Evolutionary conservation across 1,140 invertebrate species (phyloP), one percentile per base, ranked within the genome.

Genomic region (Zaprionus lachaisei): DNA sequence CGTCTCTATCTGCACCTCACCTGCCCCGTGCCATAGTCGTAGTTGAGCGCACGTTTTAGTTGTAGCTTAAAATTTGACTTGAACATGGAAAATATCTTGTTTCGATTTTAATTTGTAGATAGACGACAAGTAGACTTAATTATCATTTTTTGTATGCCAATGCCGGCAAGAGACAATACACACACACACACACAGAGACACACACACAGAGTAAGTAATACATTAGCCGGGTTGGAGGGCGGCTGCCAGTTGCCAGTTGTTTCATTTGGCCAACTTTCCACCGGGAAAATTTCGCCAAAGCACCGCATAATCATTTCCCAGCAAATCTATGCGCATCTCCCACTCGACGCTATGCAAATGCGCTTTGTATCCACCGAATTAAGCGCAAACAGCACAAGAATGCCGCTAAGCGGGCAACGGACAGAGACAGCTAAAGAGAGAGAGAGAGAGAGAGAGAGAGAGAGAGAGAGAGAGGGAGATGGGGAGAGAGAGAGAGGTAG

Each of bases 41-140:
- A 72, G 78, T 77, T 63, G 70, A 70, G 81, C 80, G 81, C 89
- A 91, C 89, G 89, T 91, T 91, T 91, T 91, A 64, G 84, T 89
- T 91, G 89, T 91, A 81, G 79, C 71, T 62, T 54, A 85, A 89
- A 79, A 67, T 89, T 89, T 81, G 84, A 77, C 80, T 91, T 83
- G 77, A 82, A 86, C 86, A 91, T 81, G 86, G 82, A 92, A 91
- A 92, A 92, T 92, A 92, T 92, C 78, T 92, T 92, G 90, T 92
- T 92, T 86, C 92, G 90, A 92, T 92, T 86, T 92, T 90, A 92
- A 91, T 92, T 92, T 76, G 58, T 75, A 83, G 90, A 91, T 91
- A 91, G 77, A 80, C 87, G 72, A 82, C 76, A 91, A 91, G 84
- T 91, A 86, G 80, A 92, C 85, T 92, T 92, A 92, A 92, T 92